These are phyloP conservation scores for Mycteria americana DNA, from an alignment of 2,797 vertebrate species.

Conservation along the genomic window DNA sequence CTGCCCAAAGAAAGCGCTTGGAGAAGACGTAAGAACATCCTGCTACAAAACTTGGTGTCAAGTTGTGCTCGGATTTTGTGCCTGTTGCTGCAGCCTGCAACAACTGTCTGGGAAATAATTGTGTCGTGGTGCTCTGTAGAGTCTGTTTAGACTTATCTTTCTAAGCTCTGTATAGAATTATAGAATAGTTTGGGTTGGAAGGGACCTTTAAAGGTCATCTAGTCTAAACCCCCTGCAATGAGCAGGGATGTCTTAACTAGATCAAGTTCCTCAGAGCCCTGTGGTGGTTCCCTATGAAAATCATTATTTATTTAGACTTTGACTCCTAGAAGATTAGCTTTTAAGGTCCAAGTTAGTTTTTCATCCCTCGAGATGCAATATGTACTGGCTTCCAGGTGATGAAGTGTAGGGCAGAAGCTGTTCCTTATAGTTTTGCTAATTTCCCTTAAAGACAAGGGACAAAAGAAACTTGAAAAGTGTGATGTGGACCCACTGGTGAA, in stretches of 20 bases:
- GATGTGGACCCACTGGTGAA: background rate
- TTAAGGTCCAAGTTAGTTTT: background rate
- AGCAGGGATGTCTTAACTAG: background rate
- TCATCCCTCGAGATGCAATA: background rate
- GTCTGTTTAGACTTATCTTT: background rate
- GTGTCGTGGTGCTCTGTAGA: background rate
- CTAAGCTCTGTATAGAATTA: background rate
- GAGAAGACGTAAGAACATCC: background rate
- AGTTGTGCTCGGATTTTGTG: background rate
- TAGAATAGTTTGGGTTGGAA: background rate
- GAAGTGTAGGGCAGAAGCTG: background rate
- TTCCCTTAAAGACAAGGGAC: background rate
- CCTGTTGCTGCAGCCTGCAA: background rate
- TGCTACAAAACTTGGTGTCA: background rate
- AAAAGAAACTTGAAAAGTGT: background rate
- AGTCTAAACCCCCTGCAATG: background rate
- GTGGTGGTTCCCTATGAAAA: background rate
- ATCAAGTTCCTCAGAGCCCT: background rate
- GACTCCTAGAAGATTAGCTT: background rate
- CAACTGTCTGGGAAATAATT: background rate
- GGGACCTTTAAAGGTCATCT: background rate
- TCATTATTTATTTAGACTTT: background rate
- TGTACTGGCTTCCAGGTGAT: background rate
- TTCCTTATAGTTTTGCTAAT: background rate
- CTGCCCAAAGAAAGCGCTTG: background rate